Base-by-base conservation (phyloP, 1,140 invertebrate species). In the Eciton burchellii region DNA sequence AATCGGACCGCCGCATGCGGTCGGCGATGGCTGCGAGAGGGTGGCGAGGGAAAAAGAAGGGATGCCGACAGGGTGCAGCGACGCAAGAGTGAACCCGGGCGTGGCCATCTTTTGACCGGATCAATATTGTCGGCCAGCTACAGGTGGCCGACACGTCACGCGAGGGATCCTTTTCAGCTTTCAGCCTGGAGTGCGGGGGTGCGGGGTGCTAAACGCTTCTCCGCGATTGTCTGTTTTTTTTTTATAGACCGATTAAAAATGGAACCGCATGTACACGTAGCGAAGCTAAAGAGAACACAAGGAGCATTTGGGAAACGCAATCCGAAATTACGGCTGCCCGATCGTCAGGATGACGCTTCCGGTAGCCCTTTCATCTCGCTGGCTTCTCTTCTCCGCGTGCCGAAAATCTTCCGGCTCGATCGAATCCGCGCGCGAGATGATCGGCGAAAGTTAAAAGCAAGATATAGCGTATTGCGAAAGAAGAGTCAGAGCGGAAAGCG, bases 41-140 rank as follows among this genome's bases (percentile, higher is more conserved):
- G 71, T 56, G 71, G 29, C 43, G 21, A n/a, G 63, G 11, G 41
- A 59, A 62, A 79, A 84, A 81, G 60, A 81, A 74, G 70, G 84
- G 84, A 77, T 86, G 82, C 68, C 70, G 68, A 71, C 52, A 62
- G 21, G 73, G 59, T 54, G 70, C 14, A 56, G 49, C 52, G 74
- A 72, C 47, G 43, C 43, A 24, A 73, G 54, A 43, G 77, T 71
- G 35, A 63, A 77, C 79, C 70, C 88, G 91, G 92, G 91, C 91
- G 92, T 93, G 92, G 91, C 89, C 87, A 89, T 88, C 82, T 62
- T 29, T 71, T 63, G 41, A 43, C 35, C 16, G 83, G 90, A 92
- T 92, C 92, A 91, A 93, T 92, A 93, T 89, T 90, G n/a, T n/a
- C 82, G 83, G 54, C 19, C 79, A 92, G 91, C 92, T 86, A 93